phyloP scores from a whole-genome alignment of 2,888 invertebrate genomes.

The Drosophila antonietae region DNA sequence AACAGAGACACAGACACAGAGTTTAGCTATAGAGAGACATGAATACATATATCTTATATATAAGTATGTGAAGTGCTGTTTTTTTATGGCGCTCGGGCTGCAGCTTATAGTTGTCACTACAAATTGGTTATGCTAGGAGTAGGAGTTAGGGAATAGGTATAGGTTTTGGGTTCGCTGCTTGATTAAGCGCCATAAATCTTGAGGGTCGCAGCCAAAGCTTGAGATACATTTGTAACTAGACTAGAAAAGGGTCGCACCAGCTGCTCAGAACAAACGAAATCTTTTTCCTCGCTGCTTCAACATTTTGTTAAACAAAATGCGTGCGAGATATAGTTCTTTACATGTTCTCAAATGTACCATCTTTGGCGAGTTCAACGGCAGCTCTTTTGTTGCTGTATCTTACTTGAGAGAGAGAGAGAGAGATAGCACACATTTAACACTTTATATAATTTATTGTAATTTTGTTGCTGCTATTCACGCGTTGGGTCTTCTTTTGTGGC shows the following conservation, averaged over 20 bases:
- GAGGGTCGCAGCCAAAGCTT: conserved; percentile 44
- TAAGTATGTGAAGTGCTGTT: conserved; percentile 8
- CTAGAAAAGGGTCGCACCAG: conserved; percentile 55
- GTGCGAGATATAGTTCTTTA: conserved; percentile 23
- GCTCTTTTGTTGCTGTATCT: conserved; percentile 24
- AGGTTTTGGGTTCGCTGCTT: conserved; percentile 48
- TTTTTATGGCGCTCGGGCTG: conserved; percentile 71
- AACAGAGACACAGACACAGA: conserved; percentile 32
- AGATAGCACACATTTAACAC: conserved; percentile 68
- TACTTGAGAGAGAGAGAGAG: background rate
- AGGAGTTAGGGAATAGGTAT: conserved; percentile 19
- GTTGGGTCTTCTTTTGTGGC: conserved; percentile 32
- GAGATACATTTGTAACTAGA: conserved; percentile 62
- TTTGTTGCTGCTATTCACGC: conserved; percentile 54
- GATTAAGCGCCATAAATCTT: conserved; percentile 76
- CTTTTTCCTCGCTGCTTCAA: conserved; percentile 30
- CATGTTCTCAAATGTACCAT: conserved; percentile 20
- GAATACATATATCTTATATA: conserved; percentile 15
- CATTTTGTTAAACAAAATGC: conserved; percentile 65
- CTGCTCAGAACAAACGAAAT: conserved; percentile 50
- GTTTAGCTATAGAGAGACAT: conserved; percentile 34
- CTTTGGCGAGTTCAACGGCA: conserved; percentile 38
- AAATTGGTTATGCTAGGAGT: conserved; percentile 61
- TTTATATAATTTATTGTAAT: conserved; percentile 80
- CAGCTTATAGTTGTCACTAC: conserved; percentile 79